These are phyloP conservation scores for Syngnathus acus DNA, from an alignment of 2,797 vertebrate species.

Conservation along the genomic window DNA sequence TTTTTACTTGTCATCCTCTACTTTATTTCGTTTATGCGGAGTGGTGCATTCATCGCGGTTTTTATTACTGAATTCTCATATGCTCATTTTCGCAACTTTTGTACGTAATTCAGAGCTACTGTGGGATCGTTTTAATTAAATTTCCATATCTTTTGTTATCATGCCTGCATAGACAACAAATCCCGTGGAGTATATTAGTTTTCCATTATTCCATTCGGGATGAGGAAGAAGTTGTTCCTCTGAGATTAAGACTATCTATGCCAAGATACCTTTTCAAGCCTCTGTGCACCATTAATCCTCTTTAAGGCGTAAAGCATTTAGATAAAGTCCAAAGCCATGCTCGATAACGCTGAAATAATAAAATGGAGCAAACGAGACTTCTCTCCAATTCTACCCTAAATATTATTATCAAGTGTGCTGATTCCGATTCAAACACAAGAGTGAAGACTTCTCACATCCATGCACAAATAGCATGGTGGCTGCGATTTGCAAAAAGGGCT, in stretches of 20 bases:
- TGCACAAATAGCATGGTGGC: neutral
- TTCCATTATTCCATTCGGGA: constrained; percentile 6
- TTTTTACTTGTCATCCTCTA: too few species aligned
- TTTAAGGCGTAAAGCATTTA: constrained; percentile 39
- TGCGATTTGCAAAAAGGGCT: constrained; percentile 32
- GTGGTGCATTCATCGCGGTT: too few species aligned
- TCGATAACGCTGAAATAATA: constrained; percentile 36
- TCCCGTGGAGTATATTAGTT: neutral
- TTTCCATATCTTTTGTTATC: neutral
- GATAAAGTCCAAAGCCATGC: constrained; percentile 39
- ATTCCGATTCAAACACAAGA: neutral
- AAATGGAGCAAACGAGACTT: constrained; percentile 24
- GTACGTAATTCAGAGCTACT: neutral
- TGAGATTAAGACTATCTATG: constrained; percentile 22
- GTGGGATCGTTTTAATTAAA: neutral
- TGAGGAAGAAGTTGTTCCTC: constrained; percentile 6
- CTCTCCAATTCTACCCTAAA: constrained; percentile 9
- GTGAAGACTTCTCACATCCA: neutral
- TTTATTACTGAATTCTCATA: neutral
- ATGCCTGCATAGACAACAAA: neutral
- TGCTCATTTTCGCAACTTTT: neutral
- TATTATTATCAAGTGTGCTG: constrained; percentile 1
- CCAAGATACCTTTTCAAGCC: constrained; percentile 31
- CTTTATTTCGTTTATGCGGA: too few species aligned
- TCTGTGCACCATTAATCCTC: constrained; percentile 39